These are phyloP conservation scores for Eupithecia inturbata DNA, from an alignment of 2,888 invertebrate genomes.

Conservation along the genomic window DNA sequence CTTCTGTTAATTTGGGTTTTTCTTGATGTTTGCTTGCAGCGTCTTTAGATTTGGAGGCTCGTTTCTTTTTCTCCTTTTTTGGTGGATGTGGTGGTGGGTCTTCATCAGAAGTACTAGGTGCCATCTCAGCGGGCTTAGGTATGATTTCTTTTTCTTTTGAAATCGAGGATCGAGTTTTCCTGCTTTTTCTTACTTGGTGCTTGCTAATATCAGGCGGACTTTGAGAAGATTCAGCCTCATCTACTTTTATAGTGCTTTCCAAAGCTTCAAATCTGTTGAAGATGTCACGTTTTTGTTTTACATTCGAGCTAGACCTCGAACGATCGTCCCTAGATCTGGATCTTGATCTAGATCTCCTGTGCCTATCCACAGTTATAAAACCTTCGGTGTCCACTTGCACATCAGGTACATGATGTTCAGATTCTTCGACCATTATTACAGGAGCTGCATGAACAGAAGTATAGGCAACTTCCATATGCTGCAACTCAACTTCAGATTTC, in stretches of 20 bases:
- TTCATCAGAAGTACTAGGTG: slow-evolving; percentile 58
- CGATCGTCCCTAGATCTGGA: slow-evolving; percentile 81
- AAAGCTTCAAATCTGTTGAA: slow-evolving; percentile 72
- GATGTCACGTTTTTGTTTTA: slow-evolving; percentile 49
- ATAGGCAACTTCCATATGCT: slow-evolving; percentile 38
- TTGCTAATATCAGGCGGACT: slow-evolving; percentile 56
- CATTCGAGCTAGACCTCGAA: slow-evolving; percentile 59
- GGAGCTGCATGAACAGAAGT: slow-evolving; percentile 35
- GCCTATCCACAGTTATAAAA: slow-evolving; percentile 78
- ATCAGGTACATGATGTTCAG: slow-evolving; percentile 57
- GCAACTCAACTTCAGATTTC: slow-evolving; percentile 49
- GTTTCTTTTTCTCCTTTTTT: slow-evolving; percentile 72
- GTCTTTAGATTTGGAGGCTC: slow-evolving; percentile 63
- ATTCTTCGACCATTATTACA: slow-evolving; percentile 70
- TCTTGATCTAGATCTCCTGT: slow-evolving; percentile 80
- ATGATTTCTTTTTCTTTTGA: slow-evolving; percentile 73
- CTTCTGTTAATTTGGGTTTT: slow-evolving; percentile 22
- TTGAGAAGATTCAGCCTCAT: slow-evolving; percentile 51
- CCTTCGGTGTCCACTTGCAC: slow-evolving; percentile 72
- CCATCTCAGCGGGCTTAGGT: slow-evolving; percentile 47
- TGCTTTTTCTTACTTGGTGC: slow-evolving; percentile 51
- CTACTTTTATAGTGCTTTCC: slow-evolving; percentile 58
- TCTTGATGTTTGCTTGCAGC: slow-evolving; percentile 44
- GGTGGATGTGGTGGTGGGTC: slow-evolving; percentile 59
- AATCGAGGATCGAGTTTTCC: slow-evolving; percentile 69